phyloP scores from a whole-genome alignment of 2,888 invertebrate genomes.

The Agriopis aurantiaria region DNA sequence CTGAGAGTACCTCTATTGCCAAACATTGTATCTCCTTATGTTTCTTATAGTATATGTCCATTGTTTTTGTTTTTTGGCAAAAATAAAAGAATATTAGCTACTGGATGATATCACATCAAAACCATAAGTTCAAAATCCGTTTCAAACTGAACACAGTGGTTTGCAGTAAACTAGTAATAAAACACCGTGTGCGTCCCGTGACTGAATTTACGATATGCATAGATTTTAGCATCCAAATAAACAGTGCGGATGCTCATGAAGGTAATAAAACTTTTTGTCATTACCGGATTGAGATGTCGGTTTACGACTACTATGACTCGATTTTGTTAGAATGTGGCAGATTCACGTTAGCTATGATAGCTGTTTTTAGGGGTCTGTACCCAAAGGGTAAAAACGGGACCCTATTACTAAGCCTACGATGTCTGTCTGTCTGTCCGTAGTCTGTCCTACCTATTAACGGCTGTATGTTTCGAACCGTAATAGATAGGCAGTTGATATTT shows the following conservation, averaged over 20 bases:
- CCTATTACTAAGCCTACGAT: too few relatives aligned
- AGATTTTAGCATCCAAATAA: conserved; percentile 31
- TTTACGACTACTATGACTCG: not conserved
- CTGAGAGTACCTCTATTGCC: too few relatives aligned
- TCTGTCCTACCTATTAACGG: too few relatives aligned
- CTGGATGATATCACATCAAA: not conserved
- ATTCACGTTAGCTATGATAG: not conserved
- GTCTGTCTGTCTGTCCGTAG: too few relatives aligned
- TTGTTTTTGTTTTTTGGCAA: too few relatives aligned
- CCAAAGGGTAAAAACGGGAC: too few relatives aligned
- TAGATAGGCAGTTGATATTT: too few relatives aligned
- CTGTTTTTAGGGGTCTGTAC: not conserved
- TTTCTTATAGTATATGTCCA: too few relatives aligned
- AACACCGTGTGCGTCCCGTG: conserved; percentile 22
- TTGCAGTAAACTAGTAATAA: conserved; percentile 18
- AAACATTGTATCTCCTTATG: too few relatives aligned
- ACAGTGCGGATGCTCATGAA: conserved; percentile 18
- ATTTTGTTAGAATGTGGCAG: not conserved
- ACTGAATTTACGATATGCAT: conserved; percentile 32
- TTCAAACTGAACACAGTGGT: conserved; percentile 1
- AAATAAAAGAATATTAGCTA: too few relatives aligned
- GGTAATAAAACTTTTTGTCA: conserved; percentile 29
- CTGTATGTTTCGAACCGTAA: too few relatives aligned
- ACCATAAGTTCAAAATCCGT: conserved; percentile 2
- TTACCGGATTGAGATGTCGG: conserved; percentile 17